Conservation (phyloP, 92 coral and sea anemone species). For the Parazoanthus atlanticus region DNA sequence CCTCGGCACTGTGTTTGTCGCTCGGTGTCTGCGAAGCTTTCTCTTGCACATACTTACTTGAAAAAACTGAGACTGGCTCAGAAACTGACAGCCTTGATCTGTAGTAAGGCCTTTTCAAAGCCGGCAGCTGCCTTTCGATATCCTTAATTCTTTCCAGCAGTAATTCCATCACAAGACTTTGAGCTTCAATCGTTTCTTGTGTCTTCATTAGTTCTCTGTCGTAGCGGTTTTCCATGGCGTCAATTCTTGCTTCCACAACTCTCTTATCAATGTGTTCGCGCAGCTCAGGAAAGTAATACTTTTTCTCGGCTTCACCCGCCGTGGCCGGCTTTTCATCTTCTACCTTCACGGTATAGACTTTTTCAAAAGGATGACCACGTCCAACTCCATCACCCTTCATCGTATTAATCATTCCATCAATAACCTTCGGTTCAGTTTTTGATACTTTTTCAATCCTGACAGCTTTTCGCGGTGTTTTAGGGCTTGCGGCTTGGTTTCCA, state of each 20-base stretch:
- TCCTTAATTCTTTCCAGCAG: conserved; percentile 33
- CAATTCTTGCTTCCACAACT: conserved; percentile 43
- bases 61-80: conserved; percentile 21
- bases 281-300: conserved; percentile 38
- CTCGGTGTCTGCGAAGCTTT: conserved; percentile 42
- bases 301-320: background rate
- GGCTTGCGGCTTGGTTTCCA: conserved; percentile 20
- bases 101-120: conserved; percentile 26
- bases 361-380: conserved; percentile 31
- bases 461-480: conserved; percentile 26
- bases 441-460: conserved; percentile 17
- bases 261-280: conserved; percentile 37
- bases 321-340: conserved; percentile 31
- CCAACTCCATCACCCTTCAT: conserved; percentile 20
- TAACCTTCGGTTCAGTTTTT: conserved; percentile 17
- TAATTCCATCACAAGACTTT: conserved; percentile 44
- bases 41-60: conserved; percentile 42
- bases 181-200: conserved; percentile 24
- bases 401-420: conserved; percentile 21
- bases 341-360: conserved; percentile 28
- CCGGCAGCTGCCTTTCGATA: conserved; percentile 28
- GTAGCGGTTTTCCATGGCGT: conserved; percentile 40
- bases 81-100: conserved; percentile 11
- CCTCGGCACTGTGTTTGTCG: conserved; percentile 39
- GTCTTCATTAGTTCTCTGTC: conserved; percentile 41